phyloP scores from a whole-genome alignment of 2,888 invertebrate species.

The Xestia c-nigrum region DNA sequence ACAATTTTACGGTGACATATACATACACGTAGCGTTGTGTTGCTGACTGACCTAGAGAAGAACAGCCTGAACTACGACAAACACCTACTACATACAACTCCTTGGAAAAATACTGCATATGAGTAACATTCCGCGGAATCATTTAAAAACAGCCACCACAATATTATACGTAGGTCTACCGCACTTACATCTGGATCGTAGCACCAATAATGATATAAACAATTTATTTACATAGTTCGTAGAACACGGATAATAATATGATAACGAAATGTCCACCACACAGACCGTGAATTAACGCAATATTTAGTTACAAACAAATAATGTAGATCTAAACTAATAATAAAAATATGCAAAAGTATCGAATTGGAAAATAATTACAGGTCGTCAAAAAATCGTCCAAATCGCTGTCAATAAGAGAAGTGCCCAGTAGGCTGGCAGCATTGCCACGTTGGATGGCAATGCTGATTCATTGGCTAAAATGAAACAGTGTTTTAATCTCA shows the following conservation, averaged over 20 bases:
- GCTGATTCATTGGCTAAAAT: not conserved
- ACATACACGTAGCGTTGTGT: not conserved
- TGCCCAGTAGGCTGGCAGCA: not conserved
- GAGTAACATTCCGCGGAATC: constrained; percentile 23
- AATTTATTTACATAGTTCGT: constrained; percentile 10
- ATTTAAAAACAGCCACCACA: not conserved
- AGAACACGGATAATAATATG: not conserved
- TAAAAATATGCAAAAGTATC: not conserved
- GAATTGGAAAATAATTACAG: not conserved
- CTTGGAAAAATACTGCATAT: constrained; percentile 23
- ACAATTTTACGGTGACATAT: no score
- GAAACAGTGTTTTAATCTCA: not conserved
- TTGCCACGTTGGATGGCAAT: not conserved
- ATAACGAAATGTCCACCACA: constrained; percentile 5
- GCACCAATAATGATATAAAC: constrained; percentile 14
- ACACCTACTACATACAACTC: not conserved
- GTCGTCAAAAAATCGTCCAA: not conserved
- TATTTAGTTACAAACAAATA: not conserved
- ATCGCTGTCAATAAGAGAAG: not conserved
- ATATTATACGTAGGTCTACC: not conserved
- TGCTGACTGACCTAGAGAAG: no score
- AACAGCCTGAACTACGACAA: not conserved
- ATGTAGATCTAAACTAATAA: not conserved
- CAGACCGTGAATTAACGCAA: not conserved
- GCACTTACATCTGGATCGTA: constrained; percentile 3